phyloP scores from a whole-genome alignment of 2,113 vertebrate species.

The Bubo bubo region DNA sequence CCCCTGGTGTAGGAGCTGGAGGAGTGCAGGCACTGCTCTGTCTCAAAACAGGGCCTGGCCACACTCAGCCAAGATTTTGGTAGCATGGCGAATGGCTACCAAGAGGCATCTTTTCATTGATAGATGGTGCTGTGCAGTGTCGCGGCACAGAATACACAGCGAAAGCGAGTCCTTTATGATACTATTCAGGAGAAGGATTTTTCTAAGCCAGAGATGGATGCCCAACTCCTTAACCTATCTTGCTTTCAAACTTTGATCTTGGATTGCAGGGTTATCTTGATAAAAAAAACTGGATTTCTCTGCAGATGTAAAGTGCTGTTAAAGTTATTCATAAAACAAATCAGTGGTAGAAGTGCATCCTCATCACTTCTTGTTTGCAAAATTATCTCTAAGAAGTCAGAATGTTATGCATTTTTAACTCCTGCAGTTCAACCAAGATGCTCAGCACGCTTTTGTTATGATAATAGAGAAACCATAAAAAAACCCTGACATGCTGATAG shows the following conservation, averaged over 20 bases:
- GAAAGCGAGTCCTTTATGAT: neutral
- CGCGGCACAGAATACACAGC: accelerated
- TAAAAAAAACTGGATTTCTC: neutral
- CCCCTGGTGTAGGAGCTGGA: neutral
- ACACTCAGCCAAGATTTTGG: accelerated
- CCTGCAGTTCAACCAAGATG: neutral
- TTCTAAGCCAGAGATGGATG: neutral
- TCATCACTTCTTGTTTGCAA: neutral
- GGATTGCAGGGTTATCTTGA: neutral
- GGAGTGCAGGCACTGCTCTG: neutral
- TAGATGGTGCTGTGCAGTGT: neutral
- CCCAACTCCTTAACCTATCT: neutral
- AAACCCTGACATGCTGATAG: neutral
- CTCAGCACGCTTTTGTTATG: neutral
- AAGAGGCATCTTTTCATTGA: accelerated
- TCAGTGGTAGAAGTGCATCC: neutral
- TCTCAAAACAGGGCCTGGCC: neutral
- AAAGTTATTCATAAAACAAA: neutral
- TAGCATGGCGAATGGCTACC: neutral
- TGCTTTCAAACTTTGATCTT: neutral
- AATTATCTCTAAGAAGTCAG: neutral
- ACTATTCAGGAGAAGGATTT: neutral
- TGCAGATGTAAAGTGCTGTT: neutral
- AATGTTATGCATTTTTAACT: constrained; percentile 10
- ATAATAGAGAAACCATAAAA: neutral